Evolutionary conservation across 2,888 invertebrate species (phyloP), one percentile per base, ranked within the genome.

Genomic region (Melanostoma scalare): DNA sequence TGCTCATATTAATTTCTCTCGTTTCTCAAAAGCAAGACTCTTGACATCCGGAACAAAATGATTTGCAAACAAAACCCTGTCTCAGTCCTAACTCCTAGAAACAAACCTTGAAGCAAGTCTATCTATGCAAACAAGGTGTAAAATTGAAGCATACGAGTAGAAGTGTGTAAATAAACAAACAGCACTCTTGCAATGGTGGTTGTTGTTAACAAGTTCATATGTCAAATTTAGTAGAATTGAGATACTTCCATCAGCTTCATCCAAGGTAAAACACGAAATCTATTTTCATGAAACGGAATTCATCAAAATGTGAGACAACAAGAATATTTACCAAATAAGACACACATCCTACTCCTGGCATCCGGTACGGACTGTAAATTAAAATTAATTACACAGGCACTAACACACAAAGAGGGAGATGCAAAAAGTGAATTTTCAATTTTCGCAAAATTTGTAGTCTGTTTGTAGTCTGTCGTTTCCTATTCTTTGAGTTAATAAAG

Each of bases 41-140:
- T 75, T 75, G 67, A 58, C 67, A 75, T 75, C 31, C 52, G 30
- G 50, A 67, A 58, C 67, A 52, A 75, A 75, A 67, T 75, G 58
- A 67, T 75, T 75, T 68, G 42, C 75, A 75, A 75, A 75, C 36
- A 75, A 58, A n/a, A 52, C 52, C 35, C 10, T 6, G n/a, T n/a
- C 2, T 4, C 4, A 31, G 3, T 6, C 35, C 36, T 31, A 53
- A 9, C 10, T 9, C 30, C 31, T 2, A 44, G 36, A 35, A 6
- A 52, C 38, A 8, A 5, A 20, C 30, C 9, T 6, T 8, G 6
- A 42, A 42, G 42, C 42, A 42, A 8, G 6, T 10, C 20, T 31
- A 5, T 31, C 52, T 42, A 33, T 52, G 9, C 52, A 52, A 3
- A 52, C 52, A 52, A 55, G 53, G 67, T 48, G 40, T 31, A 40